Base-by-base conservation (phyloP, 2,888 invertebrate genomes). In the Zootermopsis nevadensis region DNA sequence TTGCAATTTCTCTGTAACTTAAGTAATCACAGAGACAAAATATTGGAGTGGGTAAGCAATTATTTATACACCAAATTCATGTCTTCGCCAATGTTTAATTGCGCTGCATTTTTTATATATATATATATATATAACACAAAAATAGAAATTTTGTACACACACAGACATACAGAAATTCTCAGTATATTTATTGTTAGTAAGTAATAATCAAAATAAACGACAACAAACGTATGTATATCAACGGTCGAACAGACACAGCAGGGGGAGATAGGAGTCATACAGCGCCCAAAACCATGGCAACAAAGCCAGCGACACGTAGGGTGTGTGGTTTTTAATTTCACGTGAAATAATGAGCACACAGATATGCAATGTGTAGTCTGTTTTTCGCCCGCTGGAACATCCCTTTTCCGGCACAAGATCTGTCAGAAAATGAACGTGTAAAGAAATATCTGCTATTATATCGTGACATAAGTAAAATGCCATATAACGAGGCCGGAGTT, bases 171-270 rank as follows among this genome's bases (percentile, higher is more conserved):
- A 60, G n/a, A 60, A 60, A 27, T 60, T 60, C 27, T 60, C n/a
- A n/a, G n/a, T 15, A 27, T 3, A 60, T 60, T 1, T 60, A 60
- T 60, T n/a, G 1, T n/a, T n/a, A 60, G 6, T 27, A 60, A n/a
- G n/a, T 60, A 27, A 60, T n/a, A 60, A 60, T 60, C 60, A n/a
- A 27, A 60, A 60, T 60, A n/a, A 60, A 60, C n/a, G 60, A 60
- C 60, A 60, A 60, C 60, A 60, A 27, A 60, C n/a, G 15, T n/a
- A 60, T n/a, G 1, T 60, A n/a, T 27, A 60, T 27, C 8, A n/a
- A 27, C 8, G 8, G 7, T 27, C n/a, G 3, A 60, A 6, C 27
- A 60, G 7, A 60, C 27, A 4, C 60, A 15, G n/a, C 27, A 27
- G 53, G 7, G 60, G 48, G 27, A 27, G 6, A 6, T n/a, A 60